Conservation (phyloP, 2,888 invertebrate genomes). For the Melinaea marsaeus region DNA sequence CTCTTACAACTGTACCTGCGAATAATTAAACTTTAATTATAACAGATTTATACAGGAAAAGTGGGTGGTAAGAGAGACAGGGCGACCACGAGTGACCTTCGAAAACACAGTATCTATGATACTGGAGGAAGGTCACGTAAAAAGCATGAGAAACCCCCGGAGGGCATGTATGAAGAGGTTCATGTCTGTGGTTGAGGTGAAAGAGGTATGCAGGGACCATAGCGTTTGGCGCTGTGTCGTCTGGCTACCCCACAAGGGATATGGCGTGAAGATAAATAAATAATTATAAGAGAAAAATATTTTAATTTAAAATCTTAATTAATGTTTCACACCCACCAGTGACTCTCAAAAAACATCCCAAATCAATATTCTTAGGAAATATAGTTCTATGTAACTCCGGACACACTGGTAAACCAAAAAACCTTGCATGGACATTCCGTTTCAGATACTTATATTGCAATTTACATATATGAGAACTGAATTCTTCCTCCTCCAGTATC, state of each 20-base stretch:
- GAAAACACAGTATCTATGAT: too few relatives aligned
- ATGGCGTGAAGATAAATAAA: slow-evolving; percentile 19
- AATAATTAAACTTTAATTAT: not conserved
- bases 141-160: too few relatives aligned
- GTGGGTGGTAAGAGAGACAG: too few relatives aligned
- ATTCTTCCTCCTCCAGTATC: slow-evolving; percentile 64
- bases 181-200: too few relatives aligned
- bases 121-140: too few relatives aligned
- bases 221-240: too few relatives aligned
- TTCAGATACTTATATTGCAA: slow-evolving; percentile 69
- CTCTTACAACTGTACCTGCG: slow-evolving; percentile 86
- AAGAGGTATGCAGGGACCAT: too few relatives aligned
- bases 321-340: slow-evolving; percentile 70
- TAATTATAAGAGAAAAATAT: not conserved
- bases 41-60: not conserved
- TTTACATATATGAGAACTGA: slow-evolving; percentile 49
- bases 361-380: slow-evolving; percentile 84
- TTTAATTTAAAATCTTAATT: slow-evolving; percentile 4
- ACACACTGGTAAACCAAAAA: slow-evolving; percentile 82
- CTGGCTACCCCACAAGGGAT: too few relatives aligned
- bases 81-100: too few relatives aligned
- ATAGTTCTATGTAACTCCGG: slow-evolving; percentile 81
- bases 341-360: slow-evolving; percentile 84
- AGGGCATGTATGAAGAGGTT: too few relatives aligned
- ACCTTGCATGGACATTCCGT: slow-evolving; percentile 82